Percentiles rank a stretch among this genome's conserved stretches.
Evolutionary conservation across 2,113 vertebrate species (phyloP).

Genomic region (Pterocles burchelli): DNA sequence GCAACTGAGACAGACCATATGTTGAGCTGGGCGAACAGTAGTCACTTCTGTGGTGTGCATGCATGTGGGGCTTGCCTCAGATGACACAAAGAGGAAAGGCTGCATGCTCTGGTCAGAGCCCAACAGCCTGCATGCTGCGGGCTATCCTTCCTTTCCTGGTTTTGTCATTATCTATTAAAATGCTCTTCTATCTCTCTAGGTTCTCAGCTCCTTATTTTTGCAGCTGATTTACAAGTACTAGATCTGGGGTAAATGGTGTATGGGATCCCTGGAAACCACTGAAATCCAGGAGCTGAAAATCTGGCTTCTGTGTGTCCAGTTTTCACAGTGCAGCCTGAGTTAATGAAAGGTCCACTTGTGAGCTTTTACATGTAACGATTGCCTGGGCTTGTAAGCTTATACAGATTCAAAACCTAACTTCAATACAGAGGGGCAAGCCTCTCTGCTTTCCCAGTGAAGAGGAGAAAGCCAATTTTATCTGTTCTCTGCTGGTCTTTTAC

Average conservation of each 20-base stretch:
- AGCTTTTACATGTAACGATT: background rate
- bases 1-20: background rate
- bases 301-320: background rate
- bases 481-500: background rate
- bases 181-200: background rate
- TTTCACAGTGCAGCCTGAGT: background rate
- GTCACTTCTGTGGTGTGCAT: background rate
- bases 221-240: background rate
- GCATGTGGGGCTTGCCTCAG: background rate
- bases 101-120: background rate
- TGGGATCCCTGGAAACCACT: background rate
- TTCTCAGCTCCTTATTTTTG: background rate
- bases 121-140: background rate
- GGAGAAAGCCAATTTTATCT: background rate
- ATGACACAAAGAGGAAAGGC: background rate
- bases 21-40: background rate
- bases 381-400: background rate
- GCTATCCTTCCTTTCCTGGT: background rate
- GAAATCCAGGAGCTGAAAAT: background rate
- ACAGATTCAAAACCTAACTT: background rate
- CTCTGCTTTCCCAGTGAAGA: background rate
- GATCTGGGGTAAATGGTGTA: background rate
- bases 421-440: background rate
- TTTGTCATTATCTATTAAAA: background rate
- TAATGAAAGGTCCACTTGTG: slow-evolving; percentile 16